phyloP scores from a whole-genome alignment of 2,888 invertebrate genomes.

The Synergus itoensis region DNA sequence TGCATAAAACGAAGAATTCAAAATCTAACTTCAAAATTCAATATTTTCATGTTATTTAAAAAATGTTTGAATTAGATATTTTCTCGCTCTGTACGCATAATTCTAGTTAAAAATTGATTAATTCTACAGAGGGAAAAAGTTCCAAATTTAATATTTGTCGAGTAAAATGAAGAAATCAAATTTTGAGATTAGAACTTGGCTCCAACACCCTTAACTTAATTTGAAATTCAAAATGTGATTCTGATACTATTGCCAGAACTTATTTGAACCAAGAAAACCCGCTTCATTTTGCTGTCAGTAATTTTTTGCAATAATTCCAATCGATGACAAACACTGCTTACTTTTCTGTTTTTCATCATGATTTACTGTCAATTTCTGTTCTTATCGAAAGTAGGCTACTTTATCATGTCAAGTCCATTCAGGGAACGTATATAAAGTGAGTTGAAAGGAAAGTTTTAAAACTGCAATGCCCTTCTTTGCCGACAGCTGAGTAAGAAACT shows the following conservation, averaged over 20 bases:
- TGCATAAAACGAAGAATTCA: too few relatives aligned
- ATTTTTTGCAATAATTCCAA: background rate
- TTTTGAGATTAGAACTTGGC: too few relatives aligned
- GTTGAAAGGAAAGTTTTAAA: background rate
- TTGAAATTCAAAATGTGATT: background rate
- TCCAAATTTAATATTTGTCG: too few relatives aligned
- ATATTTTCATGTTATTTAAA: too few relatives aligned
- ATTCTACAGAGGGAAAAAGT: too few relatives aligned
- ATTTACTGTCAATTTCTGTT: background rate
- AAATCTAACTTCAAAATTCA: too few relatives aligned
- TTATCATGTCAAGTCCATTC: background rate
- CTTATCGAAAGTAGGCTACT: background rate
- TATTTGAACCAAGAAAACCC: too few relatives aligned
- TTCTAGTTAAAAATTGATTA: too few relatives aligned
- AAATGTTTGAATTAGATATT: too few relatives aligned
- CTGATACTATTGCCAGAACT: too few relatives aligned
- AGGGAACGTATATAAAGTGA: background rate
- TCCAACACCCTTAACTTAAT: background rate
- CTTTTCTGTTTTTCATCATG: background rate
- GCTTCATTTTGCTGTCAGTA: background rate
- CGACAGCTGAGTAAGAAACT: conserved; percentile 17
- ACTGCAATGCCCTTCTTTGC: conserved; percentile 12
- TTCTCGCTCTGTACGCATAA: too few relatives aligned
- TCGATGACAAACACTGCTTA: background rate
- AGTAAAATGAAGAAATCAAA: too few relatives aligned